Evolutionary conservation across 30 jellyfish, hydroid and myxozoan species (phyloP).

Genomic region (Hydractinia echinata): DNA sequence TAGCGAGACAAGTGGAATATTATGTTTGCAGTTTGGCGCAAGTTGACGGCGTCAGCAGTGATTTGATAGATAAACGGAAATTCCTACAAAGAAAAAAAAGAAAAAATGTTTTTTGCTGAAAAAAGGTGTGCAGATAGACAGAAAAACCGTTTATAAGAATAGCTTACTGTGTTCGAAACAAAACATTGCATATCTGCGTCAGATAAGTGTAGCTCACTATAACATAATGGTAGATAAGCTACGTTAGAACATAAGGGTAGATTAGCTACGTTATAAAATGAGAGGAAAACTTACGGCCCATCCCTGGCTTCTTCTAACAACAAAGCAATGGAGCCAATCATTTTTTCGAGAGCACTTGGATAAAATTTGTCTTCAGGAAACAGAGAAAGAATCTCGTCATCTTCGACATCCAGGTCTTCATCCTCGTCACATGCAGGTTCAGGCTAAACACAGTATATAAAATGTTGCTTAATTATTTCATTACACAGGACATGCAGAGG

Average conservation of each 20-base stretch:
- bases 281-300: constrained; percentile 44
- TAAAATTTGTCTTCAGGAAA: constrained; percentile 84
- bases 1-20: constrained; percentile 70
- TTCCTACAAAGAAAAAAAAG: constrained; percentile 43
- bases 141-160: no score
- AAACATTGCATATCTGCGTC: constrained; percentile 49
- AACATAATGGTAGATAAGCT: neutral
- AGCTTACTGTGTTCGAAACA: no score
- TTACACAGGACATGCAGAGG: no score
- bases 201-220: constrained; percentile 76
- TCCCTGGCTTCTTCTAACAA: constrained; percentile 82
- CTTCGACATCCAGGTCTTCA: constrained; percentile 85
- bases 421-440: constrained; percentile 78
- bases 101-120: constrained; percentile 5
- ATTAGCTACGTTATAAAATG: no score
- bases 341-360: constrained; percentile 90
- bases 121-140: no score
- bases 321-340: constrained; percentile 80
- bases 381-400: constrained; percentile 77
- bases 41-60: constrained; percentile 80
- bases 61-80: constrained; percentile 86
- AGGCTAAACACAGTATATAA: constrained; percentile 35
- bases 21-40: constrained; percentile 89
- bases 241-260: neutral
- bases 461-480: no score